Evolutionary conservation across 2,797 vertebrate species (phyloP).

Genomic region (Vultur gryphus): DNA sequence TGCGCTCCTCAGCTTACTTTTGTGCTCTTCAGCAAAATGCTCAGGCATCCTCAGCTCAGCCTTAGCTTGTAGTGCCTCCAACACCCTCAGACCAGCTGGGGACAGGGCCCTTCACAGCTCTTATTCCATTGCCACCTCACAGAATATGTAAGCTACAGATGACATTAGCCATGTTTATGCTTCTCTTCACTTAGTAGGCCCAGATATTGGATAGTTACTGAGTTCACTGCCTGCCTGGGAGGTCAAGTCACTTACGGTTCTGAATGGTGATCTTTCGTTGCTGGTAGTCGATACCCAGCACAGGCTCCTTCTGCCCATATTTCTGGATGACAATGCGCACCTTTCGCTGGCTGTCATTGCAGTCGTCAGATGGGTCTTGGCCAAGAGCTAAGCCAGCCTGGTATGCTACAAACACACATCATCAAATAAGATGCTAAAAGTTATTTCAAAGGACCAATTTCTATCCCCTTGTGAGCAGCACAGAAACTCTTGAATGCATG

Average conservation of each 20-base stretch:
- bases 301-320: conserved; percentile 79
- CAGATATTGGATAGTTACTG: background rate
- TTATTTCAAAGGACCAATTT: background rate
- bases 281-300: conserved; percentile 85
- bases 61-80: background rate
- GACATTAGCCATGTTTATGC: background rate
- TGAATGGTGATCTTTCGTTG: conserved; percentile 90
- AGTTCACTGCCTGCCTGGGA: background rate
- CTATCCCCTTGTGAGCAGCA: background rate
- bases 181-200: background rate
- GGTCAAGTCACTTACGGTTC: conserved; percentile 81
- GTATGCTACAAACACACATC: conserved; percentile 77
- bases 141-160: background rate
- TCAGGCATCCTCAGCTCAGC: background rate
- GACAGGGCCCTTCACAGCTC: background rate
- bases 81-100: background rate
- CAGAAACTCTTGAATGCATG: background rate
- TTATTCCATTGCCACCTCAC: background rate
- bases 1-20: background rate
- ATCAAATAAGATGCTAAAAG: background rate
- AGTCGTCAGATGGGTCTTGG: conserved; percentile 89
- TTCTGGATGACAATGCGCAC: conserved; percentile 88
- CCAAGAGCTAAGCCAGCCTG: conserved; percentile 85
- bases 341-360: conserved; percentile 84
- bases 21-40: background rate